These are phyloP conservation scores for Staurois parvus DNA, from an alignment of 2,797 vertebrate species.

Conservation along the genomic window DNA sequence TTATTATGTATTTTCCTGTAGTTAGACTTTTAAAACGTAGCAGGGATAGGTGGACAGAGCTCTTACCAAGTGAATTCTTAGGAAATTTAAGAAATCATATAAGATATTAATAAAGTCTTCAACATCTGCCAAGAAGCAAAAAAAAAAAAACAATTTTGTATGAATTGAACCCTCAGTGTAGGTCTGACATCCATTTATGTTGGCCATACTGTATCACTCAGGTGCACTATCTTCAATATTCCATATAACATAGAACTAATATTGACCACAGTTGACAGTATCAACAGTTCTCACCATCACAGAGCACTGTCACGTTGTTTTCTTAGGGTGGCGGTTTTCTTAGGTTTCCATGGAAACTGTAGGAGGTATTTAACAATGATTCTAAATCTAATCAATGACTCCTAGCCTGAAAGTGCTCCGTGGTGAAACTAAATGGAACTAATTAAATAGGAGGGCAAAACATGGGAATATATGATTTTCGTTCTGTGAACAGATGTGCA, in stretches of 20 bases:
- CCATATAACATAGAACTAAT: conserved; percentile 12
- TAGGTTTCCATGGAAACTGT: conserved; percentile 26
- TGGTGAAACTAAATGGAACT: not conserved
- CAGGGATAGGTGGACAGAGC: no score
- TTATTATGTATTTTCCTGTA: no score
- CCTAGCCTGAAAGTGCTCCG: conserved; percentile 3
- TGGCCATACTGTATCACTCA: not conserved
- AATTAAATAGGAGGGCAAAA: no score
- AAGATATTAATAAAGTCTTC: no score
- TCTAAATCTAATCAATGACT: conserved; percentile 19
- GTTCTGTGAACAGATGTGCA: no score
- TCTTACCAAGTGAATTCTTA: no score
- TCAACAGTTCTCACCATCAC: not conserved
- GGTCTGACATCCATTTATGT: conserved; percentile 12
- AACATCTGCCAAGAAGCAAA: no score
- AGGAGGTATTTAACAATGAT: conserved; percentile 3
- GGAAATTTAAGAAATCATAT: no score
- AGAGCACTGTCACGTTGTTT: not conserved
- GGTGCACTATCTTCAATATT: conserved; percentile 12
- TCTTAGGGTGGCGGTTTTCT: conserved; percentile 1
- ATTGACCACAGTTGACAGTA: not conserved
- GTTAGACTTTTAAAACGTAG: no score
- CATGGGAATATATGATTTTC: no score
- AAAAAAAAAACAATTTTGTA: no score
- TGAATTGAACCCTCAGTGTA: not conserved